These are phyloP conservation scores for Poliocrania exsul DNA, from an alignment of 2,797 vertebrate species.

Conservation along the genomic window DNA sequence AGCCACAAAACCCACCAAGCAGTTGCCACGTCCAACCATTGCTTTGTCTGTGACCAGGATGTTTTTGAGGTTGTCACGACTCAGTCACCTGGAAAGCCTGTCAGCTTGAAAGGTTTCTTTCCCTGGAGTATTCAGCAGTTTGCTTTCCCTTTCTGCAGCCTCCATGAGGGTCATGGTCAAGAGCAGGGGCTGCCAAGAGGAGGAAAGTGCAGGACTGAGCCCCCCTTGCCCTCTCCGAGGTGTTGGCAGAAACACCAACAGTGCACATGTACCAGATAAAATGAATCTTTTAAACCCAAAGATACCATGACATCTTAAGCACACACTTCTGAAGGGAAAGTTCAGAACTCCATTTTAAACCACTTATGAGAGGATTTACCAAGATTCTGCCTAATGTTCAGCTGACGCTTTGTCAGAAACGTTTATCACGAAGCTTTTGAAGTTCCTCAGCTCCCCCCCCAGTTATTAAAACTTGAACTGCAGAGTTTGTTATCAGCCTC, in stretches of 20 bases:
- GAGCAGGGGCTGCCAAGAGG: neutral
- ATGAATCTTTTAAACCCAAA: constrained; percentile 59
- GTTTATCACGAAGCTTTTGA: constrained; percentile 78
- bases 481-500: constrained; percentile 74
- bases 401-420: constrained; percentile 79
- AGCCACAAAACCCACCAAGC: constrained; percentile 1
- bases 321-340: constrained; percentile 58
- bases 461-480: constrained; percentile 75
- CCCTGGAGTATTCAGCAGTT: neutral
- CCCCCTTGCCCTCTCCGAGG: neutral
- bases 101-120: neutral
- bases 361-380: constrained; percentile 80
- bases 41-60: neutral
- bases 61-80: neutral
- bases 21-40: neutral
- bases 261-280: constrained; percentile 44
- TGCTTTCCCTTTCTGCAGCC: neutral
- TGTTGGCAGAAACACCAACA: neutral
- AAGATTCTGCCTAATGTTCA: constrained; percentile 77
- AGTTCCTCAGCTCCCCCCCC: constrained; percentile 69
- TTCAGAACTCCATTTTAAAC: constrained; percentile 78
- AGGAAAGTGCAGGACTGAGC: neutral
- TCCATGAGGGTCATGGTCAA: neutral
- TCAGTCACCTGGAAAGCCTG: neutral
- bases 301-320: constrained; percentile 68